Evolutionary conservation across 2,888 invertebrate genomes (phyloP).

Genomic region (Enchytraeus crypticus): DNA sequence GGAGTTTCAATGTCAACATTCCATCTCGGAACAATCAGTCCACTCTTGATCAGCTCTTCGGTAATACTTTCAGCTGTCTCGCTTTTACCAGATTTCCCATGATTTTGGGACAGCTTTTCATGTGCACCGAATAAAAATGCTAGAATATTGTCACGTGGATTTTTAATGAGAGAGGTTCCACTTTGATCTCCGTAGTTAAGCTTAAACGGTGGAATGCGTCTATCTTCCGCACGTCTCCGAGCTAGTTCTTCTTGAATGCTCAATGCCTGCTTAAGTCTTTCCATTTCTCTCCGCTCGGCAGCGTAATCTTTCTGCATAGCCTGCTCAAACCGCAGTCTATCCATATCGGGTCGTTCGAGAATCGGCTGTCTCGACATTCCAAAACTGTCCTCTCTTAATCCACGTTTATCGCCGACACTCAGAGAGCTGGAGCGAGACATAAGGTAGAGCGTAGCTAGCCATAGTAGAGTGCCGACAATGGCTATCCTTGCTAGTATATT

Average conservation of each 20-base stretch:
- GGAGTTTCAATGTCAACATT: background rate
- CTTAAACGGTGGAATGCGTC: constrained; percentile 12
- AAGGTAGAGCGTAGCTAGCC: no score
- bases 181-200: background rate
- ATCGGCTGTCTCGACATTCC: constrained; percentile 10
- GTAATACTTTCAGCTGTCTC: background rate
- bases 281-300: background rate
- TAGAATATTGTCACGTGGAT: background rate
- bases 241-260: background rate
- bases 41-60: background rate
- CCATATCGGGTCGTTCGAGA: constrained; percentile 15
- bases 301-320: constrained; percentile 12
- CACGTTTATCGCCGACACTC: no score
- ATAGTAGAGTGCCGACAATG: no score
- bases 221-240: background rate
- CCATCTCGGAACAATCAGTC: constrained; percentile 14
- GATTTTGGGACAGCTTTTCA: background rate
- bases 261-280: background rate
- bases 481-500: no score
- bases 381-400: no score
- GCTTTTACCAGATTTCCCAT: background rate
- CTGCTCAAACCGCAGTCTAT: constrained; percentile 11
- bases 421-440: no score
- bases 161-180: background rate
- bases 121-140: background rate